Base-by-base conservation (phyloP, 37 sponge, comb jelly and placozoan species). In the Ephydatia muelleri region DNA sequence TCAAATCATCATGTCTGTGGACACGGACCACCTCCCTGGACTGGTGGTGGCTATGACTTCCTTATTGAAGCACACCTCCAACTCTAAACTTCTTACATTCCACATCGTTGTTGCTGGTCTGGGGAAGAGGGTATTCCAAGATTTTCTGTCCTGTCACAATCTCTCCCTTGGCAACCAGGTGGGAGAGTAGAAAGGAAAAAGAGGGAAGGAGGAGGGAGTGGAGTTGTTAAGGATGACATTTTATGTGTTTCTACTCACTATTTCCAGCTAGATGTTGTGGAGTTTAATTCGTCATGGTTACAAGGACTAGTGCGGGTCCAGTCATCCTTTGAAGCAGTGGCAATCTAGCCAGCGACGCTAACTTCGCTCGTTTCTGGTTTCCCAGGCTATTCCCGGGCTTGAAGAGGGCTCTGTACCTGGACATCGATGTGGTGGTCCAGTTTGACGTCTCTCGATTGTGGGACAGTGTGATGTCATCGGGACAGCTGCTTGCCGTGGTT, bases 341-440 rank as follows among this genome's bases (percentile, higher is more conserved):
- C 36, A 86, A 86, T 77, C 85, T 90, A 0, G 91, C 87, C 33
- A 93, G 94, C 76, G 30, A 11, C 2, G 94, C 87, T n/a, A 93
- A 93, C 77, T 93, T 89, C 86, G 93, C 91, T 28, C 66, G 87
- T 29, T 90, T 85, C 76, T 49, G 49, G 30, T 76, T 81, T 30
- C 80, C 80, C 49, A 26, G 38, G 23, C 81, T 88, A 6, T 88
- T 88, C 33, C 85, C 89, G 19, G 30, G 43, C 5, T 80, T 92
- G 49, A 25, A 65, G 5, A 49, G 72, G 26, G 92, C 85, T 0
- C 2, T 88, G 33, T 85, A 89, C 57, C 79, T 92, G 38, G 92
- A 92, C 35, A 73, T 38, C 36, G 92, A 88, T 43, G 37, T 38
- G 3, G 30, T 87, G 23, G 70, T 85, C 14, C 67, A 28, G 21